Conservation (phyloP, 1,140 invertebrate species). For the Cephus cinctus region DNA sequence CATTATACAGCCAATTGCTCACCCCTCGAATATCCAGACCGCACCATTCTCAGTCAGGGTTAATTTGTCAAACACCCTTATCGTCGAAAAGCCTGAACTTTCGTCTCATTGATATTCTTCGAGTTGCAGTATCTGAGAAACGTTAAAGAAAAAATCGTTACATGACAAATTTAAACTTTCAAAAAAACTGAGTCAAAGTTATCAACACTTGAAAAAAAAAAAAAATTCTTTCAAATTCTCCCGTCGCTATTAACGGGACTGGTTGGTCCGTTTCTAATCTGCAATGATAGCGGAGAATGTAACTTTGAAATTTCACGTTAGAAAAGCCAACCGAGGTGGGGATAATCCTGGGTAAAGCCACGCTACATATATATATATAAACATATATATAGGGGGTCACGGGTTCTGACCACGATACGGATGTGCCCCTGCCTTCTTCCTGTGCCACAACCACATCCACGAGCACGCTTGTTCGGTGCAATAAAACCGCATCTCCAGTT, state of each 20-base stretch:
- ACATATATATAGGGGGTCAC: conserved; percentile 51
- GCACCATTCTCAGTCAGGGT: conserved; percentile 16
- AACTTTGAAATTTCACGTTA: conserved; percentile 23
- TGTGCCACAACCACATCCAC: conserved; percentile 48
- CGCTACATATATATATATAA: conserved; percentile 15
- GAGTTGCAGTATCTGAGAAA: no score
- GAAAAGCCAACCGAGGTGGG: conserved; percentile 30
- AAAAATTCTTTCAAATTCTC: no score
- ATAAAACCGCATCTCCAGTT: conserved; percentile 15
- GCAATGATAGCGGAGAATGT: no score
- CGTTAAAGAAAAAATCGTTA: no score
- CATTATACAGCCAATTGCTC: conserved; percentile 55
- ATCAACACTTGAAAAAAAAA: no score
- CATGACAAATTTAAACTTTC: no score
- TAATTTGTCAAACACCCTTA: no score
- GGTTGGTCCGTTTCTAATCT: no score
- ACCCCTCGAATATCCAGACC: conserved; percentile 44
- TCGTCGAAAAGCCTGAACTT: no score
- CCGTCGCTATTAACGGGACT: no score
- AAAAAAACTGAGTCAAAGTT: no score
- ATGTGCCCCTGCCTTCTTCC: conserved; percentile 59
- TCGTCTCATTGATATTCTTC: no score
- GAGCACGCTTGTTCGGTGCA: conserved; percentile 43
- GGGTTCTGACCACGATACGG: conserved; percentile 56
- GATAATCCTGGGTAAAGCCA: conserved; percentile 53